Base-by-base conservation (phyloP, 2,797 vertebrate species). In the Thamnophis elegans region DNA sequence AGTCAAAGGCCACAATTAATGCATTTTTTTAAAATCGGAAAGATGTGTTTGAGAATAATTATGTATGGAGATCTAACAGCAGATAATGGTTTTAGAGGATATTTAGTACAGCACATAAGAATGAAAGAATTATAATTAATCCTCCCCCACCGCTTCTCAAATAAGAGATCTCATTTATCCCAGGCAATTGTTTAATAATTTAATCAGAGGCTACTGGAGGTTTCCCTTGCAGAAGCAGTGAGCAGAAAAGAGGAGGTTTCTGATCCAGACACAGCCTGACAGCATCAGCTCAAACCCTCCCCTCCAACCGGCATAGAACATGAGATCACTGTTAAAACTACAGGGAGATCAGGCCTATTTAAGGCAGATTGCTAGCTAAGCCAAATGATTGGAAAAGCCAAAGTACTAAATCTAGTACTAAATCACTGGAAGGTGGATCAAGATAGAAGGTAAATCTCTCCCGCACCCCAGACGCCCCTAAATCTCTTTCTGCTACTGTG, bases 221-320 rank as follows among this genome's bases (percentile, higher is more conserved):
- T 10, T 91, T 51, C 14, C 88, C 92, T 26, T 85, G 0, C 0
- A 0, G 86, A 87, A 68, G 89, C 53, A 55, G 92, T 87, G 87
- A 36, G 0, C 0, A 0, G 0, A 3, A 73, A 73, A 13, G 68
- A 22, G 91, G 51, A 92, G 62, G 92, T 88, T 91, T 89, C 92
- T 0, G 96, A 93, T 91, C 94, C 97, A 96, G 97, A 94, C 95
- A 95, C 94, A 0, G 96, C 96, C 97, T 96, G 97, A 95, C 96
- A 13, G 96, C 95, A 95, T 96, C 97, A 96, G 96, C 94, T 95
- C 94, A 93, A 36, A 86, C 94, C 93, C 93, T 95, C 95, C 94
- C 92, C 95, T 94, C 94, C 87, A 94, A 87, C 95, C 91, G 93
- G 51, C 93, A 93, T 90, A 93, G 95, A 96, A 95, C 91, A 92